Evolutionary conservation across 2,888 invertebrate species (phyloP).

Genomic region (Catocala sponsa): DNA sequence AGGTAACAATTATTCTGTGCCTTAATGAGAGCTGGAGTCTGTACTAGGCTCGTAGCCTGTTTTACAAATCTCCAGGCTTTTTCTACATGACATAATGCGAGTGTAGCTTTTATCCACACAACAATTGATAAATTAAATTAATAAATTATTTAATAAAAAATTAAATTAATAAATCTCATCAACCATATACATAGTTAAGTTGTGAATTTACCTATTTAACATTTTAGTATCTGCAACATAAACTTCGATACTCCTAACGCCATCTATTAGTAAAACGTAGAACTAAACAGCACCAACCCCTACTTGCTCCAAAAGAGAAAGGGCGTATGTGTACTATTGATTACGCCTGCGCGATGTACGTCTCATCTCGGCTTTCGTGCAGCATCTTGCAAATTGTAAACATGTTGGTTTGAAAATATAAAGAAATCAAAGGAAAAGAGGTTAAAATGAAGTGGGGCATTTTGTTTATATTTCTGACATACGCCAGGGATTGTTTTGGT

Average conservation of each 20-base stretch:
- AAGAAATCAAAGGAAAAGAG: slow-evolving; percentile 40
- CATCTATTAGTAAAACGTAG: slow-evolving; percentile 34
- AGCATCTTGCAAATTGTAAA: slow-evolving; percentile 58
- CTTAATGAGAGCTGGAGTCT: too few species aligned
- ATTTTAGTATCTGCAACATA: slow-evolving; percentile 4
- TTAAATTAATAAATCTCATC: too few species aligned
- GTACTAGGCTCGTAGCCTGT: too few species aligned
- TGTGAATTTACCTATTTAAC: background rate
- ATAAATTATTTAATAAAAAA: too few species aligned
- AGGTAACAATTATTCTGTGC: too few species aligned
- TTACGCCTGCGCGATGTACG: slow-evolving; percentile 74
- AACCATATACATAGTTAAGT: background rate
- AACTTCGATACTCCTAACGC: slow-evolving; percentile 22
- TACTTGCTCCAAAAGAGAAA: slow-evolving; percentile 23
- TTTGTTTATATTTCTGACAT: slow-evolving; percentile 64
- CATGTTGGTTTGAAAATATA: slow-evolving; percentile 55
- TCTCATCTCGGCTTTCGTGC: slow-evolving; percentile 45
- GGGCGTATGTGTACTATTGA: slow-evolving; percentile 66
- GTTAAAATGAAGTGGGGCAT: slow-evolving; percentile 67
- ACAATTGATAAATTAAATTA: too few species aligned
- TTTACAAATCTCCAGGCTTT: too few species aligned
- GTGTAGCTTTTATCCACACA: too few species aligned
- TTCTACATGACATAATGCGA: too few species aligned
- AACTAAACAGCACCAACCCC: slow-evolving; percentile 34
- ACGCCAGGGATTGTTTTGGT: slow-evolving; percentile 66